phyloP scores from a whole-genome alignment of 2,113 vertebrate genomes.

The Megalops atlanticus region DNA sequence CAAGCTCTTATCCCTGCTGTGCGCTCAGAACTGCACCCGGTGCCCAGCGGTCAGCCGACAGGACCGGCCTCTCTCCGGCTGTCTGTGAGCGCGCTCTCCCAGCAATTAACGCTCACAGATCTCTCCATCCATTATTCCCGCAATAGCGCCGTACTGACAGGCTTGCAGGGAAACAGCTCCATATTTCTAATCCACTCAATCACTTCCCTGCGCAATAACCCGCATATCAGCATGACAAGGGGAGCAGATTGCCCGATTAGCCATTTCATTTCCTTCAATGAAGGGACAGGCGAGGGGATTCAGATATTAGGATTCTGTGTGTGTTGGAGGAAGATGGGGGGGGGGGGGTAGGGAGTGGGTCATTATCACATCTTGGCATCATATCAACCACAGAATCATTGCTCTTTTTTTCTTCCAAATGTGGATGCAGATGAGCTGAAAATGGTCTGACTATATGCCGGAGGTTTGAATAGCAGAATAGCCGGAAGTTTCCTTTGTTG shows the following conservation, averaged over 20 bases:
- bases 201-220: slow-evolving; percentile 21
- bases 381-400: background rate
- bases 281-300: slow-evolving; percentile 40
- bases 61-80: background rate
- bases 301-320: slow-evolving; percentile 10
- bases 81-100: background rate
- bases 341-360: too few relatives aligned
- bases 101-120: background rate
- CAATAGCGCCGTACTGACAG: background rate
- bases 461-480: too few relatives aligned
- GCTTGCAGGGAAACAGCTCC: background rate
- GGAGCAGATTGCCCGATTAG: slow-evolving; percentile 68
- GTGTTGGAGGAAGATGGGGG: background rate
- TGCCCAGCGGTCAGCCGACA: background rate
- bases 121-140: slow-evolving; percentile 11
- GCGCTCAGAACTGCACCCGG: background rate
- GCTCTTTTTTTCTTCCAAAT: slow-evolving; percentile 15
- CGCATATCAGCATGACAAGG: slow-evolving; percentile 46
- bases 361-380: slow-evolving; percentile 16
- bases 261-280: slow-evolving; percentile 69
- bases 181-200: slow-evolving; percentile 16
- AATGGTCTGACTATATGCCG: background rate
- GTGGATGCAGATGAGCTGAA: slow-evolving; percentile 19
- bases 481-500: background rate
- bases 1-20: background rate